Conservation (phyloP, 2,113 vertebrate genomes). For the Caranx ignobilis region DNA sequence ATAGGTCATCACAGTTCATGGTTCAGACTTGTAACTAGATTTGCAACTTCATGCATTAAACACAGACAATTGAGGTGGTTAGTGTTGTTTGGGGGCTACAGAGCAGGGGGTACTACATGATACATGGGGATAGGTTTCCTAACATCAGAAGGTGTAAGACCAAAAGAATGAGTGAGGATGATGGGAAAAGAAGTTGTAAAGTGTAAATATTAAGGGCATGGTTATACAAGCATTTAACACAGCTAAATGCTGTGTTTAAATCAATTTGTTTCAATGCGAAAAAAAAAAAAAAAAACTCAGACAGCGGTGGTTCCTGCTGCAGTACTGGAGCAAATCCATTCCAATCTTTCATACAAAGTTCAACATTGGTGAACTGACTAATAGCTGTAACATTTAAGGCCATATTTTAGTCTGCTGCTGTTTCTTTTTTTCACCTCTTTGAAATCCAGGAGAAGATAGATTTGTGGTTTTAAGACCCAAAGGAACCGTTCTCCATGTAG, state of each 20-base stretch:
- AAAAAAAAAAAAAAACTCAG: background rate
- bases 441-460: no score
- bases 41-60: slow-evolving; percentile 23
- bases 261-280: background rate
- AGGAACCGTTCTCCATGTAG: no score
- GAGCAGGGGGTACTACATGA: background rate
- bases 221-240: background rate
- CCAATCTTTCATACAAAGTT: no score
- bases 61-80: background rate
- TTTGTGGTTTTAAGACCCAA: no score
- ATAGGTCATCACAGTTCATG: slow-evolving; percentile 50
- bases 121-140: background rate
- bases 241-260: background rate
- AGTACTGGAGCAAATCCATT: background rate
- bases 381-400: background rate
- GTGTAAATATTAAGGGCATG: background rate
- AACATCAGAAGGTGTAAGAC: background rate
- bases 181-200: background rate
- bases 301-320: background rate
- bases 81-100: background rate
- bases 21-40: slow-evolving; percentile 32
- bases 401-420: no score
- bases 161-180: background rate
- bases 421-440: no score
- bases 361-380: background rate